These are phyloP conservation scores for Caenorhabditis angaria DNA, from an alignment of 2,888 invertebrate genomes.

Conservation along the genomic window DNA sequence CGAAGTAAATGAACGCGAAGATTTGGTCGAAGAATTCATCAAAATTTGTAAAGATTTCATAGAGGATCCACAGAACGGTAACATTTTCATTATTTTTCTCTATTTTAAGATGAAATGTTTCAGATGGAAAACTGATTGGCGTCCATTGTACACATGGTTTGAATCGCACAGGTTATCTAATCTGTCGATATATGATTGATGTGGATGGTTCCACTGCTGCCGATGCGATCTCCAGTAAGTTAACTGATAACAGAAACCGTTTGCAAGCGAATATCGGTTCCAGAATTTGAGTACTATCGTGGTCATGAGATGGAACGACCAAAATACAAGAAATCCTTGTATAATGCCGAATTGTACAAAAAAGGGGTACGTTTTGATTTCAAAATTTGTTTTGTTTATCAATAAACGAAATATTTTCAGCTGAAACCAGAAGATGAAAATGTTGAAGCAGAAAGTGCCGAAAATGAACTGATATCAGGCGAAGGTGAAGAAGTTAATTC, in stretches of 20 bases:
- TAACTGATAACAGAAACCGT: background rate
- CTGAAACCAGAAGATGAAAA: slow-evolving; percentile 8
- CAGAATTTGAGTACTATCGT: slow-evolving; percentile 48
- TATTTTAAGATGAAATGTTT: slow-evolving; percentile 9
- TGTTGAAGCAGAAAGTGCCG: background rate
- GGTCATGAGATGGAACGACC: slow-evolving; percentile 47
- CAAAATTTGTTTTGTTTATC: background rate
- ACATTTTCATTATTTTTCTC: background rate
- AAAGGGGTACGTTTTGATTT: slow-evolving; percentile 1
- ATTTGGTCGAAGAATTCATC: slow-evolving; percentile 54
- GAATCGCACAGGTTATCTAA: slow-evolving; percentile 76
- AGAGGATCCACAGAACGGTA: slow-evolving; percentile 36
- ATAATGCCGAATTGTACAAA: slow-evolving; percentile 25
- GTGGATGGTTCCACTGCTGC: slow-evolving; percentile 42
- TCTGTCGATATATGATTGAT: slow-evolving; percentile 72
- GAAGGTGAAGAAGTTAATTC: background rate
- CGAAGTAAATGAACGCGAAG: slow-evolving; percentile 55
- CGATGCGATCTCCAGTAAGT: slow-evolving; percentile 47
- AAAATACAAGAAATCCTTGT: slow-evolving; percentile 38
- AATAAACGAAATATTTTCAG: background rate
- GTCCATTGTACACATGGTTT: slow-evolving; percentile 76
- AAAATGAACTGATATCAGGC: background rate
- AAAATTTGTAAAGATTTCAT: slow-evolving; percentile 44
- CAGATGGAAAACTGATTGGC: slow-evolving; percentile 72
- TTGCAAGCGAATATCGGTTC: slow-evolving; percentile 3